Percentiles rank a stretch among this genome's conserved stretches.
Evolutionary conservation across 2,888 invertebrate species (phyloP).

Genomic region (Schizotus pectinicornis): DNA sequence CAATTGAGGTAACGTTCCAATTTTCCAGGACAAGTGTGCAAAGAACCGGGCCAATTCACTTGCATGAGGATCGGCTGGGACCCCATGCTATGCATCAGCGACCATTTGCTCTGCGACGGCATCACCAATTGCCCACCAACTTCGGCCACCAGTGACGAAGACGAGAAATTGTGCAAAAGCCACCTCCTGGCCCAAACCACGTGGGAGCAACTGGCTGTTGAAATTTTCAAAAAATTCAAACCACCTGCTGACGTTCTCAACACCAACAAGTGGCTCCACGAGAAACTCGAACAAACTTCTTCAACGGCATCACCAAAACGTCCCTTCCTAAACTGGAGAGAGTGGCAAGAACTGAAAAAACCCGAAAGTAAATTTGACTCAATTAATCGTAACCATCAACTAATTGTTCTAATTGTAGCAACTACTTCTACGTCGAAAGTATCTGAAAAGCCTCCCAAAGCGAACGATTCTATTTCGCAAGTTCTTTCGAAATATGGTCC

Average conservation of each 20-base stretch:
- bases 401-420: conserved; percentile 26
- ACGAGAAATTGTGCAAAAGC: conserved; percentile 48
- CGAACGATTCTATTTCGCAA: conserved; percentile 57
- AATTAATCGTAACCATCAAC: background rate
- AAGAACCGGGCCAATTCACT: conserved; percentile 46
- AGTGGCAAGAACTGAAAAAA: conserved; percentile 32
- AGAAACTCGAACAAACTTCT: conserved; percentile 18
- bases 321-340: conserved; percentile 31
- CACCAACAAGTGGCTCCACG: conserved; percentile 31
- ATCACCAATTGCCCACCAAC: conserved; percentile 71
- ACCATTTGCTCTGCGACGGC: conserved; percentile 71
- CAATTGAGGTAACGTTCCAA: background rate
- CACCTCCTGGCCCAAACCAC: conserved; percentile 30
- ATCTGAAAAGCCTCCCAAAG: conserved; percentile 28
- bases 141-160: conserved; percentile 58
- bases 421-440: conserved; percentile 26
- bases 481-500: conserved; percentile 74
- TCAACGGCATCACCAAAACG: conserved; percentile 10
- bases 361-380: conserved; percentile 27
- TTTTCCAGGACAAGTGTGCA: conserved; percentile 40
- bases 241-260: conserved; percentile 24
- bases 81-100: conserved; percentile 66
- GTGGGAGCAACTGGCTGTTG: conserved; percentile 45
- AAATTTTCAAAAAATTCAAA: conserved; percentile 44
- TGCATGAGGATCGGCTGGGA: conserved; percentile 52